Percentiles rank a stretch among this genome's conserved stretches.
Conservation (phyloP, 2,797 vertebrate genomes). For the Synaphobranchus kaupii region DNA sequence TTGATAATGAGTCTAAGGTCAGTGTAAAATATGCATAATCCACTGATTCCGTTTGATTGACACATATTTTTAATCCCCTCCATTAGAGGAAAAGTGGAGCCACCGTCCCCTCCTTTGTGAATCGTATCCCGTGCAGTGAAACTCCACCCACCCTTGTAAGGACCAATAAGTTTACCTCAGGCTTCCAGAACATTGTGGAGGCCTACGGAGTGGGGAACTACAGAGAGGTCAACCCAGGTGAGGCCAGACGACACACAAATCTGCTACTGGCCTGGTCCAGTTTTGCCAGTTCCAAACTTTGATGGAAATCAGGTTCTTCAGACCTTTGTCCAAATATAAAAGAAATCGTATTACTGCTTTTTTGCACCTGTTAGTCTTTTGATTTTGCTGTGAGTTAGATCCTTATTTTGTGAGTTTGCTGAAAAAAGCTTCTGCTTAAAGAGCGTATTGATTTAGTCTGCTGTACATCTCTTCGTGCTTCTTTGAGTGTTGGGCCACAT, state of each 20-base stretch:
- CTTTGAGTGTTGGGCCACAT: background rate
- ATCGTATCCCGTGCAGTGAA: slow-evolving; percentile 88
- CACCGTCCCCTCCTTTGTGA: slow-evolving; percentile 92
- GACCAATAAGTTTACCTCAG: slow-evolving; percentile 95
- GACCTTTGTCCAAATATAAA: background rate
- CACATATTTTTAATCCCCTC: slow-evolving; percentile 38
- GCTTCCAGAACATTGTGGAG: slow-evolving; percentile 96
- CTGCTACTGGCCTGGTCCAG: background rate
- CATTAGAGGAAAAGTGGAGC: slow-evolving; percentile 86
- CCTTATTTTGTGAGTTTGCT: background rate
- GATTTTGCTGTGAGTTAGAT: too few relatives aligned
- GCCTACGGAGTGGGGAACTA: slow-evolving; percentile 92
- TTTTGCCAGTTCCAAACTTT: background rate
- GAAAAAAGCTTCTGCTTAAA: background rate
- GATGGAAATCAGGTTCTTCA: background rate
- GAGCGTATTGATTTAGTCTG: background rate
- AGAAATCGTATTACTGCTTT: too few relatives aligned
- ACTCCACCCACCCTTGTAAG: slow-evolving; percentile 91
- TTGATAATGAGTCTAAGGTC: background rate
- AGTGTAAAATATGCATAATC: slow-evolving; percentile 2
- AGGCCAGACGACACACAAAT: slow-evolving; percentile 15
- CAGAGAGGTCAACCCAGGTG: slow-evolving; percentile 96
- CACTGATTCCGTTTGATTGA: background rate
- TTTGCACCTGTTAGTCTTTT: too few relatives aligned
- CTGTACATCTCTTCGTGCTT: background rate